Conservation (phyloP, 2,797 vertebrate genomes). For the Spinibarbus caldwelli region DNA sequence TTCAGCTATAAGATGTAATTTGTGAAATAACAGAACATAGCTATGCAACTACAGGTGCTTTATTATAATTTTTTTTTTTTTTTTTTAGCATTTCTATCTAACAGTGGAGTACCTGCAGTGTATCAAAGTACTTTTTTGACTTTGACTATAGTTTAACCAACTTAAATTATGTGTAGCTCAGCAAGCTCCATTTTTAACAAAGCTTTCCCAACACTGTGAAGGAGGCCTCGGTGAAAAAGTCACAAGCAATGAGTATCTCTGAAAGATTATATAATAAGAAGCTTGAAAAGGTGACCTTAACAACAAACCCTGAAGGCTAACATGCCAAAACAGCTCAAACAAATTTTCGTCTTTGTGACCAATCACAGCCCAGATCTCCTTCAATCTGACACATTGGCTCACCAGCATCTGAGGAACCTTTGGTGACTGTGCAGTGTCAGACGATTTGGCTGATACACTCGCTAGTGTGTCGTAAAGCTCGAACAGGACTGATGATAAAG, state of each 20-base stretch:
- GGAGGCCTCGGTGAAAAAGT: background rate
- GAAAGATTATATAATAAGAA: conserved; percentile 42
- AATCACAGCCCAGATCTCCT: conserved; percentile 19
- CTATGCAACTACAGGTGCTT: background rate
- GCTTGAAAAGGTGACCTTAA: conserved; percentile 47
- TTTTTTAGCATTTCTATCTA: background rate
- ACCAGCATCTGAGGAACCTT: conserved; percentile 6
- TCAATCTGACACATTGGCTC: conserved; percentile 25
- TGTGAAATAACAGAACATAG: background rate
- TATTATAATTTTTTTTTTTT: background rate
- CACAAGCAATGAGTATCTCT: conserved; percentile 37
- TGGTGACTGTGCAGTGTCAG: background rate
- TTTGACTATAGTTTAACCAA: background rate
- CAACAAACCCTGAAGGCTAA: conserved; percentile 33
- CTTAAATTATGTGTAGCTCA: background rate
- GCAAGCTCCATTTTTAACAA: conserved; percentile 3
- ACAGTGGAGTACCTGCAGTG: background rate
- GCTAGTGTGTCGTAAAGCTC: background rate
- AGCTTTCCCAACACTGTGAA: background rate
- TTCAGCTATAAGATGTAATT: background rate
- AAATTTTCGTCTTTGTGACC: conserved; percentile 25
- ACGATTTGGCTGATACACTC: background rate
- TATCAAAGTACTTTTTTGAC: background rate
- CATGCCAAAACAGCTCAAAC: conserved; percentile 32
- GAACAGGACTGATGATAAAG: conserved; percentile 1